Percentiles rank a stretch among this genome's conserved stretches.
These are phyloP conservation scores for Picus viridis DNA, from an alignment of 2,797 vertebrate species.

Conservation along the genomic window DNA sequence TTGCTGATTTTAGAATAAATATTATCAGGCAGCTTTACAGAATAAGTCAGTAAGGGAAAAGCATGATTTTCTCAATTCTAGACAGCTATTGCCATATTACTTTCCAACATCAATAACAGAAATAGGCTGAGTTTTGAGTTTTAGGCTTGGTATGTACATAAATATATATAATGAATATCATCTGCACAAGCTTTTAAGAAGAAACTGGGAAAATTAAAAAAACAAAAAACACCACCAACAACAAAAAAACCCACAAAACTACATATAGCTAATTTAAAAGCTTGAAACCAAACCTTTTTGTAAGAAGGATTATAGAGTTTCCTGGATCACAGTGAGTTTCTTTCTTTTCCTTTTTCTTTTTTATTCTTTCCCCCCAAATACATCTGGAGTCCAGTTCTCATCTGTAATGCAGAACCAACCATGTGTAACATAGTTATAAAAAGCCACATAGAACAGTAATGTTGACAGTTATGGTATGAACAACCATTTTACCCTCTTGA, in stretches of 20 bases:
- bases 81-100: not conserved
- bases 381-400: not conserved
- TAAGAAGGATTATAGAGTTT: not conserved
- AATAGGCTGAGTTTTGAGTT: constrained; percentile 3
- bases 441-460: not conserved
- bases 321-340: fast-evolving
- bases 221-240: too few relatives aligned
- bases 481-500: not conserved
- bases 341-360: not conserved
- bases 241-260: too few relatives aligned
- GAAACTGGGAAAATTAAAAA: not conserved
- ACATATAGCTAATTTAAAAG: not conserved
- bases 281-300: not conserved
- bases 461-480: not conserved
- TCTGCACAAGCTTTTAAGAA: not conserved
- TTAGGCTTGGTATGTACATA: not conserved
- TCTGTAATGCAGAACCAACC: not conserved
- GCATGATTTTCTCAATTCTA: not conserved
- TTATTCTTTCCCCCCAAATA: not conserved
- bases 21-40: constrained; percentile 30
- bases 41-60: constrained; percentile 27
- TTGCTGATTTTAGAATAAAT: constrained; percentile 41
- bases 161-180: not conserved
- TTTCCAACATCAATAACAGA: constrained; percentile 23
- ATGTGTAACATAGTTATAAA: not conserved